Evolutionary conservation across 2,797 vertebrate genomes (phyloP).

Genomic region (Eulemur coronatus): DNA sequence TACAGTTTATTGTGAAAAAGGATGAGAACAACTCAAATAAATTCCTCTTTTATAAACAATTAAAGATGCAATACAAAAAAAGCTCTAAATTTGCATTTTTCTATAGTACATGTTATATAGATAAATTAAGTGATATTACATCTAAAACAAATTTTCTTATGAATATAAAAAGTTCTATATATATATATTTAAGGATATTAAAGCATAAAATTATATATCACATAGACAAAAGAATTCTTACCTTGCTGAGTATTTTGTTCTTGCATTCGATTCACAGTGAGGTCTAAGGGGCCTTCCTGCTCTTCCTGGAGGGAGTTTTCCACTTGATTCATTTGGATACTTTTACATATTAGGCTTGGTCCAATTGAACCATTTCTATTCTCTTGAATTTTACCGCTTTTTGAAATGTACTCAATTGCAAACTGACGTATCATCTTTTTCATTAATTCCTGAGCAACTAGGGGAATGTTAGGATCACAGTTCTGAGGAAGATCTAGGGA

Average conservation of each 20-base stretch:
- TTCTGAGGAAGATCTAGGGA: conserved; percentile 93
- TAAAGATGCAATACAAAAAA: background rate
- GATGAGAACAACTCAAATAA: background rate
- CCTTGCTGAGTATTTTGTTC: conserved; percentile 91
- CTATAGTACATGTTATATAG: background rate
- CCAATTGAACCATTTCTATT: conserved; percentile 90
- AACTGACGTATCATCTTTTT: conserved; percentile 99
- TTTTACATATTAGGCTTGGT: conserved; percentile 88
- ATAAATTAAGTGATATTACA: background rate
- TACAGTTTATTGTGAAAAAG: conserved; percentile 29
- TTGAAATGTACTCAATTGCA: conserved; percentile 98
- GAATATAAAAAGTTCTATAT: background rate
- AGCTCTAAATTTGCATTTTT: background rate
- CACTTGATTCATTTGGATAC: conserved; percentile 88
- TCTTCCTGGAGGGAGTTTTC: conserved; percentile 89
- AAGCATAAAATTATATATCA: conserved; percentile 2
- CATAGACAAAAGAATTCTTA: conserved; percentile 74
- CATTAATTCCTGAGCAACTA: conserved; percentile 99
- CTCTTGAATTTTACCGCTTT: conserved; percentile 94
- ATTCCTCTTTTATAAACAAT: conserved; percentile 37
- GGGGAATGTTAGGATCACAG: conserved; percentile 97
- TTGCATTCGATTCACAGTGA: conserved; percentile 94
- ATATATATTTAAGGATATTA: background rate
- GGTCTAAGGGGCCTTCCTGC: conserved; percentile 95
- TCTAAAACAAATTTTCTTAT: background rate